phyloP scores from a whole-genome alignment of 2,888 invertebrate genomes.

The Acrobasis consociella region DNA sequence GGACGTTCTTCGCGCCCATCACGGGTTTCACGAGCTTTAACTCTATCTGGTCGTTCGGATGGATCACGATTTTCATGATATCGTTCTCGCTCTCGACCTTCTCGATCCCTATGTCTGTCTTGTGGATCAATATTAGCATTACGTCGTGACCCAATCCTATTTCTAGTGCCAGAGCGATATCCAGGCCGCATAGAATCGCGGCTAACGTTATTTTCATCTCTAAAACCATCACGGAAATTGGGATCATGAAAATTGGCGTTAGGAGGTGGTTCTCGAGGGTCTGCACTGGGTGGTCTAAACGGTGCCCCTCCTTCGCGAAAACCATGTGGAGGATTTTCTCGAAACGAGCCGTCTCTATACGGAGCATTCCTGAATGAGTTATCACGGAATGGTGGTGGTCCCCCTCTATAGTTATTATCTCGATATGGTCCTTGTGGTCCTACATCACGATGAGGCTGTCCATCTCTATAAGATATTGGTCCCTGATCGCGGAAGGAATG shows the following conservation, averaged over 20 bases:
- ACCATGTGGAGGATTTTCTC: conserved; percentile 63
- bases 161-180: conserved; percentile 57
- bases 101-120: conserved; percentile 70
- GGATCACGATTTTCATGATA: conserved; percentile 67
- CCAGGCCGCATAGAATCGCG: conserved; percentile 61
- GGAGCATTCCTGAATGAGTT: conserved; percentile 61
- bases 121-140: conserved; percentile 60
- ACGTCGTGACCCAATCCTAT: conserved; percentile 61
- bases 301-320: conserved; percentile 64
- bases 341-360: conserved; percentile 64
- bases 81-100: conserved; percentile 68
- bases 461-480: conserved; percentile 59
- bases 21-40: conserved; percentile 59
- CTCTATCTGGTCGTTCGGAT: conserved; percentile 66
- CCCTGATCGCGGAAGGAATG: conserved; percentile 66
- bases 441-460: conserved; percentile 60
- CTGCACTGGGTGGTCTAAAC: conserved; percentile 66
- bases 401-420: conserved; percentile 63
- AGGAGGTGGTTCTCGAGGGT: conserved; percentile 62
- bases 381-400: conserved; percentile 64
- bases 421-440: conserved; percentile 56
- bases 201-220: conserved; percentile 59
- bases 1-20: conserved; percentile 57
- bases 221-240: conserved; percentile 64
- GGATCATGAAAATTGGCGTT: conserved; percentile 60